These are phyloP conservation scores for Alectura lathami DNA, from an alignment of 2,113 vertebrate genomes.

Conservation along the genomic window DNA sequence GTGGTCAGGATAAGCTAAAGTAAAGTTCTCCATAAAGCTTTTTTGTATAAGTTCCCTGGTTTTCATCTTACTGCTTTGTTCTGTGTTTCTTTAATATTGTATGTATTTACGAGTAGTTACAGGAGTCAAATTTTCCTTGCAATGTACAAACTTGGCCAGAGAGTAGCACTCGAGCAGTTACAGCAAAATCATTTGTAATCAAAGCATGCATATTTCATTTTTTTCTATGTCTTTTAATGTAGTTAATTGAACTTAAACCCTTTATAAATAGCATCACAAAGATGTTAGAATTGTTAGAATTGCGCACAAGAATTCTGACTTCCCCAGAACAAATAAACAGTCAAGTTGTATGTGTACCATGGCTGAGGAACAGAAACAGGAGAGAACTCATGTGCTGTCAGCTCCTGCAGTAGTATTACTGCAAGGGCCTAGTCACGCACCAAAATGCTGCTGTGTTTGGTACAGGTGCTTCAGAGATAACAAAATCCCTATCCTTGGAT, in stretches of 20 bases:
- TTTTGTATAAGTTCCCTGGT: not conserved
- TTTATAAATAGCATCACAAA: not conserved
- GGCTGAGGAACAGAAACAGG: not conserved
- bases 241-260: not conserved
- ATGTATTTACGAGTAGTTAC: not conserved
- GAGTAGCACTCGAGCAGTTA: not conserved
- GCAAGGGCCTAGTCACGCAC: not conserved
- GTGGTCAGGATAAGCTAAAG: not conserved
- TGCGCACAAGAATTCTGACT: not conserved
- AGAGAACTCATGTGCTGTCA: not conserved
- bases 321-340: not conserved
- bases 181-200: not conserved
- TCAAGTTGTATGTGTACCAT: not conserved
- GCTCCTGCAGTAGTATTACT: not conserved
- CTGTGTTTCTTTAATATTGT: not conserved
- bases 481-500: not conserved
- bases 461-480: not conserved
- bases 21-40: not conserved
- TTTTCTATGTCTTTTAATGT: not conserved
- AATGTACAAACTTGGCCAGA: not conserved
- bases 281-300: not conserved
- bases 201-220: not conserved
- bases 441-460: not conserved
- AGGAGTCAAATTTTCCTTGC: not conserved
- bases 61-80: not conserved